These are phyloP conservation scores for Trematocara zebra DNA, from an alignment of 2,113 vertebrate genomes.

Conservation along the genomic window DNA sequence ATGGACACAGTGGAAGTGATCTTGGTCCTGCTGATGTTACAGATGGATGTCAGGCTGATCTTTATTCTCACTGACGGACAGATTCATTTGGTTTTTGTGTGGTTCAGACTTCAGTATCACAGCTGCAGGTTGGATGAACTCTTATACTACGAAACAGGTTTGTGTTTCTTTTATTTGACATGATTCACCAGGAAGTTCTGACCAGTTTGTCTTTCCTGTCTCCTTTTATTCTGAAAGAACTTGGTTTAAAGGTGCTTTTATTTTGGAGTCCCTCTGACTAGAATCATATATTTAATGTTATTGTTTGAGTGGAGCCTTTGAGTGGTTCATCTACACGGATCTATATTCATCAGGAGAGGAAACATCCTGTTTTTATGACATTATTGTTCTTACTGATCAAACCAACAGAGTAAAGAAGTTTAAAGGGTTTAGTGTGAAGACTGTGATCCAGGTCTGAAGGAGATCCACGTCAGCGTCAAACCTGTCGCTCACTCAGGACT, in stretches of 20 bases:
- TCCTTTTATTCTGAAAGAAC: not conserved
- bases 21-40: accelerated
- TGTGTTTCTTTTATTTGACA: not conserved
- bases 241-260: not conserved
- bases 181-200: not conserved
- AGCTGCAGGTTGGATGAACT: not conserved
- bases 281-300: accelerated
- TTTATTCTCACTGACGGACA: accelerated
- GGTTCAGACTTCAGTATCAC: not conserved
- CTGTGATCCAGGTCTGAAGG: not conserved
- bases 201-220: not conserved
- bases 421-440: not conserved
- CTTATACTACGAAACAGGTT: accelerated
- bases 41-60: not conserved
- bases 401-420: not conserved
- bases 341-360: not conserved
- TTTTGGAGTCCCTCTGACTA: not conserved
- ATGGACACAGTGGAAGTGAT: too few species aligned
- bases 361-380: accelerated
- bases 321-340: accelerated
- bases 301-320: accelerated
- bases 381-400: not conserved
- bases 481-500: accelerated
- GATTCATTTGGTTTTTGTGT: not conserved
- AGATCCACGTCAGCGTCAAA: accelerated